A percentile compares a stretch with the other conserved stretches of the same genome.
These are phyloP conservation scores for Catharus fuscescens DNA, from an alignment of 2,113 vertebrate species.

Conservation along the genomic window DNA sequence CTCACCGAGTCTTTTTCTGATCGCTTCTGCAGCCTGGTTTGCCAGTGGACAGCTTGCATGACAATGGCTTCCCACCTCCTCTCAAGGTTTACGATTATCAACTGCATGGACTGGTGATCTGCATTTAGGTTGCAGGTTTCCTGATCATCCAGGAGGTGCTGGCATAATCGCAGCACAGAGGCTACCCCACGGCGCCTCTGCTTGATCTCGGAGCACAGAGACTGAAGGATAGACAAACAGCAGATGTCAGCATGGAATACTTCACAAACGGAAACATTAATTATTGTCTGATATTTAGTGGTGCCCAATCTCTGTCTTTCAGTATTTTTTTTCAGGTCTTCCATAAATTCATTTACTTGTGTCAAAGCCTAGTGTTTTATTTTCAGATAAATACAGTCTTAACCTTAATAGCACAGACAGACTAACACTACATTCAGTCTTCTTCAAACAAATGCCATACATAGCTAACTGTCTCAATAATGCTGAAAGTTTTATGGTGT, in stretches of 20 bases:
- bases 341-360: background rate
- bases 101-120: slow-evolving; percentile 90
- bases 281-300: background rate
- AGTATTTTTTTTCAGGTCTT: background rate
- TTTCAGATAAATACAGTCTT: background rate
- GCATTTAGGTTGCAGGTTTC: slow-evolving; percentile 84
- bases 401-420: background rate
- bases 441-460: slow-evolving; percentile 19
- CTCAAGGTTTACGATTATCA: slow-evolving; percentile 95
- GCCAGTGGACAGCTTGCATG: slow-evolving; percentile 98
- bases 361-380: background rate
- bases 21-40: slow-evolving; percentile 86
- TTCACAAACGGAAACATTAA: background rate
- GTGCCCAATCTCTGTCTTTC: background rate
- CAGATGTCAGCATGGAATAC: background rate
- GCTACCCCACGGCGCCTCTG: slow-evolving; percentile 87
- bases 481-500: background rate
- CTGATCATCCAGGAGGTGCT: slow-evolving; percentile 90
- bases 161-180: slow-evolving; percentile 91
- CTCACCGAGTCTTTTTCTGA: slow-evolving; percentile 85
- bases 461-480: background rate
- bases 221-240: slow-evolving; percentile 74
- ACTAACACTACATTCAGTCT: background rate
- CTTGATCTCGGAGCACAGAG: slow-evolving; percentile 89
- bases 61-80: slow-evolving; percentile 97